phyloP scores from a whole-genome alignment of 2,113 vertebrate genomes.

The Dipodomys merriami region DNA sequence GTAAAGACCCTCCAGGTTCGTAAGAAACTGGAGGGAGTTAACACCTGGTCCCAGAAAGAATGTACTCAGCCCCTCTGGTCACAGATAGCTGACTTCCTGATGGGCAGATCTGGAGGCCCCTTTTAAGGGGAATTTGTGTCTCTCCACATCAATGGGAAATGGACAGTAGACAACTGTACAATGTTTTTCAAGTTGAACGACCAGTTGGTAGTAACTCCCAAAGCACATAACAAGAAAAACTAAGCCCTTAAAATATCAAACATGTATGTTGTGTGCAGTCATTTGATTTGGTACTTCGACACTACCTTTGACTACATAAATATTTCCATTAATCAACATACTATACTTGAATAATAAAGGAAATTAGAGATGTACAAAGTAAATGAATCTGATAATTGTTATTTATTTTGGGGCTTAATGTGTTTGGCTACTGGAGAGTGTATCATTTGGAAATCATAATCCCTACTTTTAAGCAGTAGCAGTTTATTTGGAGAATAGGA shows the following conservation, averaged over 20 bases:
- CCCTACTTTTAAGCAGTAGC: background rate
- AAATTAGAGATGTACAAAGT: background rate
- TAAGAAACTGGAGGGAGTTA: constrained; percentile 61
- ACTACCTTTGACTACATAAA: constrained; percentile 22
- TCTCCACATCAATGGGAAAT: background rate
- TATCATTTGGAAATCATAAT: constrained; percentile 22
- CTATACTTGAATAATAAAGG: constrained; percentile 18
- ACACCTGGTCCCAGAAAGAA: constrained; percentile 74
- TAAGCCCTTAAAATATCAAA: constrained; percentile 4
- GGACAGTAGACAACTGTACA: constrained; percentile 17
- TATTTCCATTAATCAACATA: constrained; percentile 9
- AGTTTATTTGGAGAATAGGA: constrained; percentile 23
- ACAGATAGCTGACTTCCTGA: constrained; percentile 72
- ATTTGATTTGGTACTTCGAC: constrained; percentile 41
- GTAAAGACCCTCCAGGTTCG: constrained; percentile 63
- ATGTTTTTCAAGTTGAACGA: constrained; percentile 53
- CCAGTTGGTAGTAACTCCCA: constrained; percentile 26
- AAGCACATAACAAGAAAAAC: constrained; percentile 13
- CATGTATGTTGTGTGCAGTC: constrained; percentile 17
- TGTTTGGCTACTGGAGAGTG: constrained; percentile 22
- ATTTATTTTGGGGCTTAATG: constrained; percentile 33
- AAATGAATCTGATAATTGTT: constrained; percentile 50
- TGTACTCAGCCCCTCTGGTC: constrained; percentile 62
- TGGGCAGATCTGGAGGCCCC: constrained; percentile 52
- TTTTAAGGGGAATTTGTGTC: constrained; percentile 20